Conservation (phyloP, 1,140 invertebrate species). For the Achroia grisella region DNA sequence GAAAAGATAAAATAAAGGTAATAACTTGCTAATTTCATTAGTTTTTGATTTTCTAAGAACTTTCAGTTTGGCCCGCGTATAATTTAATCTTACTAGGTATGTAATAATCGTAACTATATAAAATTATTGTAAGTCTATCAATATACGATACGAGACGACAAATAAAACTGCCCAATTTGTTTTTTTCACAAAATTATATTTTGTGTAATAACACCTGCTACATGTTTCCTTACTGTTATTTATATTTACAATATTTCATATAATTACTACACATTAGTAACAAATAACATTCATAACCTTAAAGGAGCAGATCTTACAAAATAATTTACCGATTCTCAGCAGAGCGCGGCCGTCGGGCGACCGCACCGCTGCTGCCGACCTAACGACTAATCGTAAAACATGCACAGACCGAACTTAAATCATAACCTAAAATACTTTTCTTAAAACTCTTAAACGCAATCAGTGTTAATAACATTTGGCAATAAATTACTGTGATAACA, state of each 20-base stretch:
- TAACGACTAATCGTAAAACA: slow-evolving; percentile 6
- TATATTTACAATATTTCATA: slow-evolving; percentile 73
- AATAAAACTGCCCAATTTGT: slow-evolving; percentile 46
- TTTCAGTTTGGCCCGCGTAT: no score
- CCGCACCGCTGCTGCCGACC: slow-evolving; percentile 1
- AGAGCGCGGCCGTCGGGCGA: slow-evolving; percentile 4
- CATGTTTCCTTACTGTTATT: slow-evolving; percentile 63
- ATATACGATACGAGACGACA: slow-evolving; percentile 4
- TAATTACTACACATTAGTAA: slow-evolving; percentile 70
- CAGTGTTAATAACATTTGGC: slow-evolving; percentile 68
- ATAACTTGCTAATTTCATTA: no score
- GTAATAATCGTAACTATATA: no score
- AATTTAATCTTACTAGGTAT: no score
- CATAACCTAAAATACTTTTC: slow-evolving; percentile 29
- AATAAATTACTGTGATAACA: slow-evolving; percentile 70
- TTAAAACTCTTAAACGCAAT: slow-evolving; percentile 28
- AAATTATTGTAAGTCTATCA: no score
- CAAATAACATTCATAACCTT: slow-evolving; percentile 72
- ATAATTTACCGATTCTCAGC: slow-evolving; percentile 25
- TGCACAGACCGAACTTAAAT: slow-evolving; percentile 23
- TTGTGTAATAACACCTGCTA: slow-evolving; percentile 75
- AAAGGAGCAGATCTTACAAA: slow-evolving; percentile 66
- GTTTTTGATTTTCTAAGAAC: no score
- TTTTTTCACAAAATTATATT: slow-evolving; percentile 75
- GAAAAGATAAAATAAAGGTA: no score